A percentile compares a stretch with the other conserved stretches of the same genome.
phyloP scores from a whole-genome alignment of 2,888 invertebrate genomes.

The Ecdyonurus torrentis region DNA sequence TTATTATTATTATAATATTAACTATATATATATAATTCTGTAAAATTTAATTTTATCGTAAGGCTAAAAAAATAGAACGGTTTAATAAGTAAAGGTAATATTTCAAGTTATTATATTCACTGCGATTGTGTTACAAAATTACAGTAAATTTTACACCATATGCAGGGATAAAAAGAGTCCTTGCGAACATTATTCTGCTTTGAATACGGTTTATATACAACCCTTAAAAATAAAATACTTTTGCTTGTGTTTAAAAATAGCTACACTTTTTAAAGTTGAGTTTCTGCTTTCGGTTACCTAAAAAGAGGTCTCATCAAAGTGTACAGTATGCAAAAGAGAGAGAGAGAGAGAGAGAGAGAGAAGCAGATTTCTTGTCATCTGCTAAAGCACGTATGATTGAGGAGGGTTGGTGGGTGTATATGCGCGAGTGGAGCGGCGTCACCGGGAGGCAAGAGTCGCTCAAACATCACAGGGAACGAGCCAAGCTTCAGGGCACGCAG shows the following conservation, averaged over 20 bases:
- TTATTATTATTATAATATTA: no score
- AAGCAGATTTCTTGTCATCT: constrained; percentile 2
- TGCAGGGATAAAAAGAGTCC: no score
- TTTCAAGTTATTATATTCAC: no score
- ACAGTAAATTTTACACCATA: no score
- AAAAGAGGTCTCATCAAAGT: constrained; percentile 4
- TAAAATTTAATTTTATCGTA: no score
- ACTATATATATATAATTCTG: no score
- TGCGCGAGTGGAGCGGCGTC: neutral
- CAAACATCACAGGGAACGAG: neutral
- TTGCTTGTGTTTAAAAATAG: constrained; percentile 10
- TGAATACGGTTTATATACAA: constrained; percentile 6
- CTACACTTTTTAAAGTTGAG: neutral
- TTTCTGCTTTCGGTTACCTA: neutral
- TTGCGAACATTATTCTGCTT: constrained; percentile 1
- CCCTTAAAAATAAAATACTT: constrained; percentile 16
- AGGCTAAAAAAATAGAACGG: no score
- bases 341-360: constrained; percentile 10
- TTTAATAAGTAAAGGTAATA: no score
- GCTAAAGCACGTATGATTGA: constrained; percentile 14
- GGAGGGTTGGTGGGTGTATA: neutral
- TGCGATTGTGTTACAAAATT: no score
- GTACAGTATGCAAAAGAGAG: constrained; percentile 10
- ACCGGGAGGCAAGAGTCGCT: neutral
- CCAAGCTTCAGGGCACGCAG: neutral